Evolutionary conservation across 1,140 invertebrate genomes (phyloP), one percentile per base, ranked within the genome.

Genomic region (Trichonephila clavipes): DNA sequence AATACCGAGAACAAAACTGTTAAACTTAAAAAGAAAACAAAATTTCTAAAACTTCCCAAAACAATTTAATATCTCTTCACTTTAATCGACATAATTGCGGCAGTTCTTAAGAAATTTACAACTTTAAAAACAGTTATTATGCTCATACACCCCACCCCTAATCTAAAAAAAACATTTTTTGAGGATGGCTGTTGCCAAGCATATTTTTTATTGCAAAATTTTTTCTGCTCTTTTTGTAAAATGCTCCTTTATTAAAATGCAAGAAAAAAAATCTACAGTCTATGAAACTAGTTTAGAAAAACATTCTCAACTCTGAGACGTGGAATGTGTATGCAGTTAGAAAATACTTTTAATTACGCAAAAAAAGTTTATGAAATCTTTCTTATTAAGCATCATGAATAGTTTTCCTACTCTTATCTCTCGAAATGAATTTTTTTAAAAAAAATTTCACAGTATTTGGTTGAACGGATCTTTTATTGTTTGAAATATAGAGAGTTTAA

Each of bases 281-380:
- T 24, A 24, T 24, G 24, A 72, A 72, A 28, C 72, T 77, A 14
- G 34, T 77, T 77, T 77, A 77, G 64, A 77, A 34, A 77, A 77
- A 77, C 34, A 34, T 16, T 34, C 72, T 34, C 72, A 16, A 40
- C 72, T 18, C 18, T 77, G 16, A 77, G 18, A 3, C 34, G 18
- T 19, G 18, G 72, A 77, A 34, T 40, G 72, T 34, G 34, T 34
- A 34, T 28, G 16, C 5, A 4, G 72, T 5, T 34, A 24, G 1
- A 77, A 18, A 77, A 40, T 77, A 77, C 51, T 40, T 77, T 77
- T 77, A 77, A 77, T 77, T 77, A 77, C 72, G 34, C 34, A 4
- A 72, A 77, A 72, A 77, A 77, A 77, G n/a, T 14, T 40, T 77
- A 40, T 77, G 72, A 77, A 34, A 77, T 77, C 18, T 77, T 77